Evolutionary conservation across 1,140 invertebrate genomes (phyloP), one percentile per base, ranked within the genome.

Genomic region (Aphidius ervi): DNA sequence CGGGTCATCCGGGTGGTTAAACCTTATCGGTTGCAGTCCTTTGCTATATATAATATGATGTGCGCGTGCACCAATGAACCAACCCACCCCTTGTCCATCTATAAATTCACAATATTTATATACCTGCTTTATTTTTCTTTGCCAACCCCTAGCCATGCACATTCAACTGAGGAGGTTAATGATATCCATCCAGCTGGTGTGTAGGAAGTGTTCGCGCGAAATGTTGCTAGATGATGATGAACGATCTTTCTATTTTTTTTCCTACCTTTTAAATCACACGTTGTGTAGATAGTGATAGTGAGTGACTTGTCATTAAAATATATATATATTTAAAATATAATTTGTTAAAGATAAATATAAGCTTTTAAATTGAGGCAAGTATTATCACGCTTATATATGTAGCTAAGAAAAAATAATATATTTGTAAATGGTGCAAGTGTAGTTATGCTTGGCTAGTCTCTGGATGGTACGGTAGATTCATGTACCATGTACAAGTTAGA

Each of bases 1-100:
- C 65, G 55, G 65, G 59, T 64, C 61, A 64, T 68, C 58, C 64
- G 63, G 65, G 57, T 69, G 60, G 64, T 69, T 71, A 71, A 66
- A 64, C 63, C 59, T 67, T 63, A 67, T 63, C 61, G 58, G 48
- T 37, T 61, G 63, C 52, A 59, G 48, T 31, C 4, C 4, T 3
- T 31, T 31, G 2, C 23, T 31, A 31, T 31, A 31, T 4, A 31
- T 31, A 2, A 31, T 31, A 31, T 31, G 23, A 1, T 31, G 23
- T 4, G 23, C 23, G 2, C 4, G 4, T 31, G 23, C 23, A 31
- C 4, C 23, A 31, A 31, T 4, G 0, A 2, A 31, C 23, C 23
- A 31, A 2, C 23, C 23, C 23, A 31, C 23, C 23, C 23, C 4
- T 31, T 31, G 23, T 31, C 2, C 4, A 31, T 31, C 23, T 3